These are phyloP conservation scores for Pteruthius melanotis DNA, from an alignment of 2,113 vertebrate genomes.

Conservation along the genomic window DNA sequence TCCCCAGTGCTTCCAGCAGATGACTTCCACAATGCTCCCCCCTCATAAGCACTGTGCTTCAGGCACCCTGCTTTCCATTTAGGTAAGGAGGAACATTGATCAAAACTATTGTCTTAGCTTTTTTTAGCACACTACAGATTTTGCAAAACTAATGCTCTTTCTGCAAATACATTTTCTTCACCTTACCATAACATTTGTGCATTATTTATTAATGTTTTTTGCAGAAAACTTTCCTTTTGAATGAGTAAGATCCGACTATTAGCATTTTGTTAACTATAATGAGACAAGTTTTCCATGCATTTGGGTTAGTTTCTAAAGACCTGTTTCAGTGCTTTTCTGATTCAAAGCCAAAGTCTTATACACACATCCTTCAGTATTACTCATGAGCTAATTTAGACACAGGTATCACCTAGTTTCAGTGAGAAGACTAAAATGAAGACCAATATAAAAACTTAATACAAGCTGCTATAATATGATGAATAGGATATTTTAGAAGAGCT, in stretches of 20 bases:
- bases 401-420: slow-evolving; percentile 31
- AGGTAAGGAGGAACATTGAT: neutral
- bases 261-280: neutral
- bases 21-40: neutral
- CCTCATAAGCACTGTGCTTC: neutral
- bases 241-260: neutral
- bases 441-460: slow-evolving; percentile 48
- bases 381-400: slow-evolving; percentile 4
- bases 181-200: neutral
- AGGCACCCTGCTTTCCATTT: neutral
- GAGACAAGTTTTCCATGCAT: neutral
- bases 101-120: neutral
- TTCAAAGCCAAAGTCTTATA: neutral
- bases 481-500: slow-evolving; percentile 50
- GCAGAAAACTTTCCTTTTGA: neutral
- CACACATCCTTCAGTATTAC: neutral
- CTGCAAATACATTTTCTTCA: neutral
- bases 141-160: neutral
- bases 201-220: neutral
- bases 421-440: slow-evolving; percentile 35
- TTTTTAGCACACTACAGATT: neutral
- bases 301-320: neutral
- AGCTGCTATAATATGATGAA: slow-evolving; percentile 25
- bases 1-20: neutral
- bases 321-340: neutral